A percentile compares a stretch with the other conserved stretches of the same genome.
Conservation (phyloP, 2,888 invertebrate species). For the Hymenopus coronatus region DNA sequence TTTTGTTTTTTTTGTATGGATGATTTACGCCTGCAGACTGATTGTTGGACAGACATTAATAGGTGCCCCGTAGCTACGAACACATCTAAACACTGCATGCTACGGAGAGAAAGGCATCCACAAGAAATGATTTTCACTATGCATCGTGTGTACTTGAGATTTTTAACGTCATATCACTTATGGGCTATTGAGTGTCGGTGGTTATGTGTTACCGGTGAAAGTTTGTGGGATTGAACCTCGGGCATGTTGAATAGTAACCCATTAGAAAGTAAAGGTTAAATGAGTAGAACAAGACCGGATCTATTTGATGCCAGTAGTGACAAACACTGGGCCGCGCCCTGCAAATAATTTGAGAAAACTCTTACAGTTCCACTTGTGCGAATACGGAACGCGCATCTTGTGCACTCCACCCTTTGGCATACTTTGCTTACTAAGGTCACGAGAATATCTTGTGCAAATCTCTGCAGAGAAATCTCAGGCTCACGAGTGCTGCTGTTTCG, state of each 20-base stretch:
- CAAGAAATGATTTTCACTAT: neutral
- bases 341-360: neutral
- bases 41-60: no score
- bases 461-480: neutral
- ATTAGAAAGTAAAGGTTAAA: neutral
- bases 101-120: neutral
- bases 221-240: neutral
- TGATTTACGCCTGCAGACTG: no score
- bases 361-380: neutral
- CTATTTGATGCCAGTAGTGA: neutral
- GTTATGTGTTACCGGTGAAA: neutral
- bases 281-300: neutral
- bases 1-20: no score
- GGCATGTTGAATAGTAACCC: neutral
- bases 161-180: neutral
- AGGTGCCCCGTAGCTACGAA: no score
- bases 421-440: neutral
- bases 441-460: neutral
- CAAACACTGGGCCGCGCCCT: neutral
- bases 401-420: neutral
- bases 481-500: no score
- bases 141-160: neutral
- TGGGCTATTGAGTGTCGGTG: neutral
- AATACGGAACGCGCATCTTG: neutral
- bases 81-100: no score